phyloP scores from a whole-genome alignment of 2,888 invertebrate genomes.

The Ophioninae sp. region DNA sequence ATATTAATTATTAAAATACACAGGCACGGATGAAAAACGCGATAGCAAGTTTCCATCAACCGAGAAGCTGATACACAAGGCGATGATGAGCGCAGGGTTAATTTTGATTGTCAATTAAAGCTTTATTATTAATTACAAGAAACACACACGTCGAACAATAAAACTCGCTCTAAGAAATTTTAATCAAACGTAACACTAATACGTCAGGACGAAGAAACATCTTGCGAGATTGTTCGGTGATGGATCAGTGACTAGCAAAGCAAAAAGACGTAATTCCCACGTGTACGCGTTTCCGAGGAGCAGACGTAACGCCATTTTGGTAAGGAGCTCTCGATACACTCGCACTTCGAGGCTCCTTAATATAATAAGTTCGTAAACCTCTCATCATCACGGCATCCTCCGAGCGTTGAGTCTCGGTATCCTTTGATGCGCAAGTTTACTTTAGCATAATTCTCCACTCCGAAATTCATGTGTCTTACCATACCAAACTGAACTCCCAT shows the following conservation, averaged over 20 bases:
- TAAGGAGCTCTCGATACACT: not conserved
- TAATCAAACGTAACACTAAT: not conserved
- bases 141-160: not conserved
- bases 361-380: slow-evolving; percentile 22
- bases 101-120: not conserved
- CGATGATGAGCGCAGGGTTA: not conserved
- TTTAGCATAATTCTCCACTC: slow-evolving; percentile 41
- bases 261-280: not conserved
- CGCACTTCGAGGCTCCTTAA: slow-evolving; percentile 18
- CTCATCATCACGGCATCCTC: not conserved
- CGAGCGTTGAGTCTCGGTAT: slow-evolving; percentile 3
- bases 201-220: not conserved
- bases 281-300: not conserved
- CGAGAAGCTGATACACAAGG: no score
- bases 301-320: not conserved
- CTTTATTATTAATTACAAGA: not conserved
- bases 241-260: not conserved
- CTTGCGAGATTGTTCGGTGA: slow-evolving; percentile 1
- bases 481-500: slow-evolving; percentile 18
- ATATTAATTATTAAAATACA: no score
- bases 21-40: no score
- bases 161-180: not conserved
- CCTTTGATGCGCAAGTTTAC: slow-evolving; percentile 46
- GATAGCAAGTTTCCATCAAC: no score
- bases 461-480: slow-evolving; percentile 37